A percentile compares a stretch with the other conserved stretches of the same genome.
phyloP scores from a whole-genome alignment of 2,113 vertebrate species.

The Coreoperca whiteheadi region DNA sequence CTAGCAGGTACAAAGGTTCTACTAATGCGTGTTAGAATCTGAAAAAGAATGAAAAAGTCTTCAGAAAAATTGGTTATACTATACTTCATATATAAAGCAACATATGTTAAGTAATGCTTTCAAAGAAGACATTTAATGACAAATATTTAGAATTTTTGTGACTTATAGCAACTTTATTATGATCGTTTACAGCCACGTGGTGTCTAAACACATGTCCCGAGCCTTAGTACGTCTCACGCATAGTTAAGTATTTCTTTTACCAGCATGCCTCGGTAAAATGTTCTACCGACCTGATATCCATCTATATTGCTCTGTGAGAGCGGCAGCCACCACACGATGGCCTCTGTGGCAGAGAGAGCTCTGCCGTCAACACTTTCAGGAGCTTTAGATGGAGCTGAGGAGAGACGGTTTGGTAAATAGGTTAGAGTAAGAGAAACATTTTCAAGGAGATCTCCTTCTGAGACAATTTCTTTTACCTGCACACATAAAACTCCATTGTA shows the following conservation, averaged over 20 bases:
- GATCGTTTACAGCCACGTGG: not conserved
- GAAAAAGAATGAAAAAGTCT: not conserved
- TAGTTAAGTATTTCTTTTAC: not conserved
- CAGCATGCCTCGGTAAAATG: not conserved
- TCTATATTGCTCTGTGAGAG: conserved; percentile 86
- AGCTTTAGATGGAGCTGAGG: conserved; percentile 89
- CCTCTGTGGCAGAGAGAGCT: conserved; percentile 91
- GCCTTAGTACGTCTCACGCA: not conserved
- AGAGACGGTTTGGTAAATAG: conserved; percentile 24
- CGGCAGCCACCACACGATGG: conserved; percentile 89
- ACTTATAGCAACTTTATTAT: not conserved
- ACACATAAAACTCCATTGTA: not conserved
- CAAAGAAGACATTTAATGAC: not conserved
- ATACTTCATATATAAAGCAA: not conserved
- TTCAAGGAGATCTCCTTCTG: not conserved
- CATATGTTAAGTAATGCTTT: not conserved
- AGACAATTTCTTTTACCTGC: not conserved
- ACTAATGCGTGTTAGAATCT: not conserved
- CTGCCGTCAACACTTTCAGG: conserved; percentile 83
- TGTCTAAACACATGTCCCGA: not conserved
- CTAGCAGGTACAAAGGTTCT: not conserved
- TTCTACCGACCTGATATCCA: conserved; percentile 91
- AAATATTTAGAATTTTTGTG: not conserved
- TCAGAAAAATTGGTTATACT: not conserved
- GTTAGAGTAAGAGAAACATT: not conserved